Conservation (phyloP, 1,140 invertebrate genomes). For the Aphaenogaster rudis region DNA sequence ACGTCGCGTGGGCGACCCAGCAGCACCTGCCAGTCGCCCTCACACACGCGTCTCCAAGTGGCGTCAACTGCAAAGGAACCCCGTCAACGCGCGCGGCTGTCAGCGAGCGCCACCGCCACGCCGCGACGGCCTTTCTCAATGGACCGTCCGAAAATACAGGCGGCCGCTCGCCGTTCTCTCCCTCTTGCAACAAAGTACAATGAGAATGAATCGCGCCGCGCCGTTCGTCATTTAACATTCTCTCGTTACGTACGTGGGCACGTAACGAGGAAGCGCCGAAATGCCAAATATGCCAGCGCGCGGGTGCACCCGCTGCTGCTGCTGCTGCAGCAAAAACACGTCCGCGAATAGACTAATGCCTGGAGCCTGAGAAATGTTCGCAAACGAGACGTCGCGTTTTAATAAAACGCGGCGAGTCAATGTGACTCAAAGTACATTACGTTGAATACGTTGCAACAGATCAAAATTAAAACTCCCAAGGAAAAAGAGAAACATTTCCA, state of each 20-base stretch:
- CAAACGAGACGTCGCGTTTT: conserved; percentile 19
- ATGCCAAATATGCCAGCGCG: conserved; percentile 30
- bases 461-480: background rate
- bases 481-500: background rate
- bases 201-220: conserved; percentile 17
- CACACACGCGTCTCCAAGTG: conserved; percentile 12
- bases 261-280: conserved; percentile 35
- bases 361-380: background rate
- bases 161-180: background rate
- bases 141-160: conserved; percentile 60
- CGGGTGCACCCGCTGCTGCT: background rate
- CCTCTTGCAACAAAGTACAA: conserved; percentile 35
- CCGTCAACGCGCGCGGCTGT: conserved; percentile 26
- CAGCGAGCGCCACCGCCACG: background rate
- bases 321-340: background rate
- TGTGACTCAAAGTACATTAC: background rate
- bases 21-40: conserved; percentile 66
- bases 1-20: conserved; percentile 65
- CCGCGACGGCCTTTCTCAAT: conserved; percentile 38
- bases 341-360: background rate
- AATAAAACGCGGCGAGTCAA: background rate
- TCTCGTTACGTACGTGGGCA: conserved; percentile 9
- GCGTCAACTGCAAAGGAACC: conserved; percentile 28
- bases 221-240: conserved; percentile 21
- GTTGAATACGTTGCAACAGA: background rate